These are phyloP conservation scores for Chiroxiphia lanceolata DNA, from an alignment of 2,797 vertebrate species.

Conservation along the genomic window DNA sequence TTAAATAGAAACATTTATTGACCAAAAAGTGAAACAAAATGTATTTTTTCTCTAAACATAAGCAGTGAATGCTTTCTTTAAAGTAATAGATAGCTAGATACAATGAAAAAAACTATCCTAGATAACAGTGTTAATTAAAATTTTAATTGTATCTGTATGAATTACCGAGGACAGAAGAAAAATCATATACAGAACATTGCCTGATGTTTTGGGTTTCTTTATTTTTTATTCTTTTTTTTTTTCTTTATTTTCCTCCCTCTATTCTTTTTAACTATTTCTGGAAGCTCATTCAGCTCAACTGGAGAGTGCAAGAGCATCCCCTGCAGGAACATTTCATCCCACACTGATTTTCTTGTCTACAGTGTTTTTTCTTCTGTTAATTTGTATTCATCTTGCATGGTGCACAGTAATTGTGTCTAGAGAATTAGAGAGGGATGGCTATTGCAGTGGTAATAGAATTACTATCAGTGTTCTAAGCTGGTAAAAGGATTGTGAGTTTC, in stretches of 20 bases:
- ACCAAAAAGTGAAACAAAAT: background rate
- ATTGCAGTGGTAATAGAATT: conserved; percentile 62
- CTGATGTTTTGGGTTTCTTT: background rate
- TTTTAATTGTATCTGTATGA: conserved; percentile 49
- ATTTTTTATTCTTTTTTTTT: accelerated
- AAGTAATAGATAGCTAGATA: background rate
- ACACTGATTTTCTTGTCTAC: background rate
- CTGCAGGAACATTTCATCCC: conserved; percentile 31
- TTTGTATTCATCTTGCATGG: conserved; percentile 60
- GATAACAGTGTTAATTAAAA: conserved; percentile 47
- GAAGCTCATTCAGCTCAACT: background rate
- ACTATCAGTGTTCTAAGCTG: conserved; percentile 56
- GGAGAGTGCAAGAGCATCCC: conserved; percentile 62
- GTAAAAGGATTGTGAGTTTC: conserved; percentile 65
- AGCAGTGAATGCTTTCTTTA: background rate
- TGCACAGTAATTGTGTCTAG: conserved; percentile 58
- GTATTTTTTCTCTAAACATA: background rate
- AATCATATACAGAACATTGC: background rate
- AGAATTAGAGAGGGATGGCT: conserved; percentile 64
- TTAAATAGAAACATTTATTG: background rate
- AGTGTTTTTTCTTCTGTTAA: conserved; percentile 23
- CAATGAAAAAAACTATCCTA: background rate
- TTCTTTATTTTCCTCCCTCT: accelerated
- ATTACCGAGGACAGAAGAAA: conserved; percentile 15
- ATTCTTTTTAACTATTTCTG: background rate